These are phyloP conservation scores for Shargacucullia verbasci DNA, from an alignment of 2,888 invertebrate genomes.

Conservation along the genomic window DNA sequence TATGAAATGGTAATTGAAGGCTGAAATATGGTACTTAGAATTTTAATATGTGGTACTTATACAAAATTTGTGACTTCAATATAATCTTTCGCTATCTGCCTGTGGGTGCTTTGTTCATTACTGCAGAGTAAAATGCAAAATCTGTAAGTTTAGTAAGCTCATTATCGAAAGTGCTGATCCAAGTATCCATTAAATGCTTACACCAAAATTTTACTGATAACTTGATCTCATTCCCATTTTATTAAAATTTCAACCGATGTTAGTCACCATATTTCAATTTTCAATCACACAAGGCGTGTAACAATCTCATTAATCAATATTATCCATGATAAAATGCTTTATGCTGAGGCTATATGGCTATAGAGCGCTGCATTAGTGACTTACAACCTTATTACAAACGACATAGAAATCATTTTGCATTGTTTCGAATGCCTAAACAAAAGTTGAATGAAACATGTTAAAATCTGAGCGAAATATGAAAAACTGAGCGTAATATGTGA, in stretches of 20 bases:
- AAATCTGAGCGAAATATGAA: slow-evolving; percentile 5
- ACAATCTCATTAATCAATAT: slow-evolving; percentile 27
- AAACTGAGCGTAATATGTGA: slow-evolving; percentile 19
- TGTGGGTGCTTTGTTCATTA: too few relatives aligned
- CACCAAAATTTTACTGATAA: too few relatives aligned
- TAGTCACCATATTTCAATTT: slow-evolving; percentile 53
- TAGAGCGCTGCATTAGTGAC: slow-evolving; percentile 42
- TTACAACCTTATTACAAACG: slow-evolving; percentile 42
- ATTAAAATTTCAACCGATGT: too few relatives aligned
- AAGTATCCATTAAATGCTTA: too few relatives aligned
- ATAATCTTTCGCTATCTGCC: too few relatives aligned
- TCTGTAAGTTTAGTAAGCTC: too few relatives aligned
- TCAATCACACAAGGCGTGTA: slow-evolving; percentile 18
- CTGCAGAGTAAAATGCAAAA: too few relatives aligned
- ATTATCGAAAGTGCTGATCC: too few relatives aligned
- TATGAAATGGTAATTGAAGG: slow-evolving; percentile 28
- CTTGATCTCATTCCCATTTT: too few relatives aligned
- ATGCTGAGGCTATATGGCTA: slow-evolving; percentile 36
- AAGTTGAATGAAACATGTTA: slow-evolving; percentile 26
- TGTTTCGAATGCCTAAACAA: slow-evolving; percentile 23
- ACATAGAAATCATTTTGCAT: slow-evolving; percentile 53
- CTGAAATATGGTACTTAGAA: slow-evolving; percentile 47
- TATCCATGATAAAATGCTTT: slow-evolving; percentile 50
- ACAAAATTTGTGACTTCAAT: too few relatives aligned
- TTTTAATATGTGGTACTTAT: slow-evolving; percentile 3